These are phyloP conservation scores for Thecocarcelia acutangulata DNA, from an alignment of 2,888 invertebrate species.

Conservation along the genomic window DNA sequence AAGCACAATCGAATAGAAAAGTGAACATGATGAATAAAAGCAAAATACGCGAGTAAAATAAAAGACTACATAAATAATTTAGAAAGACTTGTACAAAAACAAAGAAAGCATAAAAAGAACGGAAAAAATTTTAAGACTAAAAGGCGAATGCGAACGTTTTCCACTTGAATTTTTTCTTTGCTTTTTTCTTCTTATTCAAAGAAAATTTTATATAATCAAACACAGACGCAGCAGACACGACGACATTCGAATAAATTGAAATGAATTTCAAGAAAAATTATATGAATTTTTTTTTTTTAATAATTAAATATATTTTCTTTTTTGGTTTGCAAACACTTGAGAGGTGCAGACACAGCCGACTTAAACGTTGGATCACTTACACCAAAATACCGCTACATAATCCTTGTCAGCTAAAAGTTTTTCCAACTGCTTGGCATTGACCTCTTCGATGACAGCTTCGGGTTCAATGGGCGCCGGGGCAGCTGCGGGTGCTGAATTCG, in stretches of 20 bases:
- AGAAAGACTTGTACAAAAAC: slow-evolving; percentile 59
- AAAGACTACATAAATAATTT: slow-evolving; percentile 57
- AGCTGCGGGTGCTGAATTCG: slow-evolving; percentile 77
- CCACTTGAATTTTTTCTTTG: slow-evolving; percentile 62
- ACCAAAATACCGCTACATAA: slow-evolving; percentile 97
- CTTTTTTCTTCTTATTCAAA: slow-evolving; percentile 48
- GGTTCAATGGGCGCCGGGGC: slow-evolving; percentile 76
- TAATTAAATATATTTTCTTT: neutral
- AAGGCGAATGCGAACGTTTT: slow-evolving; percentile 61
- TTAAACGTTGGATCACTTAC: slow-evolving; percentile 85
- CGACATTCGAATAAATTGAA: slow-evolving; percentile 56
- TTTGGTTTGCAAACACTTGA: neutral
- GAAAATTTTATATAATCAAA: slow-evolving; percentile 66
- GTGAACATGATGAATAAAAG: slow-evolving; percentile 32
- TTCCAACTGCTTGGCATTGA: slow-evolving; percentile 95
- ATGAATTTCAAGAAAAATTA: slow-evolving; percentile 12
- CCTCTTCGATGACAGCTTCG: slow-evolving; percentile 94
- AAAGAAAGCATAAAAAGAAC: slow-evolving; percentile 66
- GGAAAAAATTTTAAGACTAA: slow-evolving; percentile 54
- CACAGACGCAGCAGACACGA: slow-evolving; percentile 59
- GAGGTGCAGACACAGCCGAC: neutral
- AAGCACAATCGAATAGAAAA: slow-evolving; percentile 40
- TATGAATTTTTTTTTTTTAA: slow-evolving; percentile 59
- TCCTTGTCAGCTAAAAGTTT: slow-evolving; percentile 94
- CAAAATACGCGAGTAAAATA: slow-evolving; percentile 33